These are phyloP conservation scores for Isichthys henryi DNA, from an alignment of 2,113 vertebrate species.

Conservation along the genomic window DNA sequence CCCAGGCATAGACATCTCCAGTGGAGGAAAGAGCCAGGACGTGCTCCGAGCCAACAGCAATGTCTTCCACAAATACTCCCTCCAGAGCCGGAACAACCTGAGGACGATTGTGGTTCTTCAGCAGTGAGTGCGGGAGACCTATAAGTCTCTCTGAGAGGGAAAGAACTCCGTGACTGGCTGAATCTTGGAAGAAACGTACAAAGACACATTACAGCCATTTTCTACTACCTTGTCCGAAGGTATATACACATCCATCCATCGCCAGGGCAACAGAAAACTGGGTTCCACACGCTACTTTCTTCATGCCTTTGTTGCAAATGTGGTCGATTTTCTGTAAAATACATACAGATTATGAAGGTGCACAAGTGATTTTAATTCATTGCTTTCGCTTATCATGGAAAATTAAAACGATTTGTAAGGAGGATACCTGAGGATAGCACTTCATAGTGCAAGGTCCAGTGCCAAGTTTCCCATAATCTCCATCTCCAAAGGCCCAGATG, in stretches of 20 bases:
- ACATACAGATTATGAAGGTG: slow-evolving; percentile 5
- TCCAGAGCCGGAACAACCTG: slow-evolving; percentile 65
- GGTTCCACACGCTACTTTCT: slow-evolving; percentile 65
- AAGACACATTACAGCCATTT: neutral
- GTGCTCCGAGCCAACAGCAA: slow-evolving; percentile 67
- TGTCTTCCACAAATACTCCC: slow-evolving; percentile 62
- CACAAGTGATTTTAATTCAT: neutral
- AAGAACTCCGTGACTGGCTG: neutral
- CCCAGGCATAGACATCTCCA: slow-evolving; percentile 66
- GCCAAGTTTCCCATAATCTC: slow-evolving; percentile 69
- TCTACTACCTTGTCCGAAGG: slow-evolving; percentile 67
- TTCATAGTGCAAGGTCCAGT: slow-evolving; percentile 65
- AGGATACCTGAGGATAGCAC: slow-evolving; percentile 64
- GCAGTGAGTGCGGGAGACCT: slow-evolving; percentile 65
- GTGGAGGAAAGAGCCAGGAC: slow-evolving; percentile 60
- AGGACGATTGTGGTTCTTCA: slow-evolving; percentile 64
- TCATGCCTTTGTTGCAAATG: slow-evolving; percentile 66
- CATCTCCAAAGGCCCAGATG: slow-evolving; percentile 71
- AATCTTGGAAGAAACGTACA: neutral
- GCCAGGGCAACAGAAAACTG: slow-evolving; percentile 66
- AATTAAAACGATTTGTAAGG: neutral
- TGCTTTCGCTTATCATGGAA: neutral
- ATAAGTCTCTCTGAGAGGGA: slow-evolving; percentile 58
- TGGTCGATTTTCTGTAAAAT: slow-evolving; percentile 63
- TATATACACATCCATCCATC: slow-evolving; percentile 64